Evolutionary conservation across 1,140 invertebrate species (phyloP).

Genomic region (Tyrophagus putrescentiae): DNA sequence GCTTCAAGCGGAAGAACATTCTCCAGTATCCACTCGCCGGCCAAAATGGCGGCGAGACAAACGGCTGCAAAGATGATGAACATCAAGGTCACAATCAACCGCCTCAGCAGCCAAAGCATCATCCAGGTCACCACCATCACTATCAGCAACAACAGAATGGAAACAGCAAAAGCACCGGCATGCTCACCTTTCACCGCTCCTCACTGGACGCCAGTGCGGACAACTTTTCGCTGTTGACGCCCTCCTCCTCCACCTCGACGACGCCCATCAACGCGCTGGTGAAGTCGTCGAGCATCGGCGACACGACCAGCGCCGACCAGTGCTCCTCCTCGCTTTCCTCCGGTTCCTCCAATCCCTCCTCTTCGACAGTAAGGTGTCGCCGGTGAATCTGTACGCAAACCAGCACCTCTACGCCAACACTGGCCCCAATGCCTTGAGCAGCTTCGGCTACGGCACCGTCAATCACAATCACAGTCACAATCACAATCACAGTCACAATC

Average conservation of each 20-base stretch:
- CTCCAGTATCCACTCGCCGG: not conserved
- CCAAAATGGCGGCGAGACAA: not conserved
- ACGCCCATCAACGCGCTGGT: not conserved
- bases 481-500: not conserved
- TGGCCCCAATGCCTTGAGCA: not conserved
- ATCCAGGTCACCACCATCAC: too few relatives aligned
- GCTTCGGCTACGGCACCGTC: not conserved
- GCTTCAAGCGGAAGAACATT: slow-evolving; percentile 1
- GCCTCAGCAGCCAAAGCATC: not conserved
- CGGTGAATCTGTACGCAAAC: not conserved
- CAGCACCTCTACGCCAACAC: not conserved
- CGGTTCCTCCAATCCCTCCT: slow-evolving; percentile 1
- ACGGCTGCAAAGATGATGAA: not conserved
- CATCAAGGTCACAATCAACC: not conserved
- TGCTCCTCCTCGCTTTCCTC: slow-evolving; percentile 11
- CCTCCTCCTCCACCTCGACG: slow-evolving; percentile 6
- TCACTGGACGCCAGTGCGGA: not conserved
- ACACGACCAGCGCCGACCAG: not conserved
- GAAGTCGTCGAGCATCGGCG: not conserved
- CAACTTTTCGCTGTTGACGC: slow-evolving; percentile 4
- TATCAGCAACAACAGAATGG: not conserved
- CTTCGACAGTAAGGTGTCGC: not conserved
- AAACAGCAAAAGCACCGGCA: not conserved
- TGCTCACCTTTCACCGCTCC: not conserved
- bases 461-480: not conserved